Conservation (phyloP, 2,888 invertebrate genomes). For the Lasioglossum marginatum region DNA sequence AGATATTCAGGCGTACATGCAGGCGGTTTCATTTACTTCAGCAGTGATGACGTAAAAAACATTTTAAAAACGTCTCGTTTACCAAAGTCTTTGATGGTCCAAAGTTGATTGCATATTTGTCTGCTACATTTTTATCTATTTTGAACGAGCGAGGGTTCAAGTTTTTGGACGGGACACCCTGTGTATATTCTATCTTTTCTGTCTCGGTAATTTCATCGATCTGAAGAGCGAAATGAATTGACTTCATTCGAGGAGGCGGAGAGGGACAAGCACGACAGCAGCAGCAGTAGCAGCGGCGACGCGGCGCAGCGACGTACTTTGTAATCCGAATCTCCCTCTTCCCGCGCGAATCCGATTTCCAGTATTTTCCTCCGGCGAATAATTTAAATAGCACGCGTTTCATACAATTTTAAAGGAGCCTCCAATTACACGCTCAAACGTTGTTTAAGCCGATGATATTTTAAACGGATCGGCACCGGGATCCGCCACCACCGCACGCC, state of each 20-base stretch:
- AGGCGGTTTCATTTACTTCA: too few species aligned
- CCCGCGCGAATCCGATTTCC: conserved; percentile 19
- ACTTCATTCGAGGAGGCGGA: neutral
- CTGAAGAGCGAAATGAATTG: neutral
- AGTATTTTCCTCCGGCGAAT: neutral
- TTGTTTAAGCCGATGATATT: conserved; percentile 1
- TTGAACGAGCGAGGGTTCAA: neutral
- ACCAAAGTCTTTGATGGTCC: too few species aligned
- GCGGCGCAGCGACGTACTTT: neutral
- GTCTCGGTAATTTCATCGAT: neutral
- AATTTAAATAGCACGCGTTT: conserved; percentile 19
- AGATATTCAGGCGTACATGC: too few species aligned
- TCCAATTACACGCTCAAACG: conserved; percentile 19
- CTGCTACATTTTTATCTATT: neutral
- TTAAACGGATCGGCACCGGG: neutral
- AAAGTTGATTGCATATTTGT: too few species aligned
- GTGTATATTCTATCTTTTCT: neutral
- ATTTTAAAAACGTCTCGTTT: too few species aligned
- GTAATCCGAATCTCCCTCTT: conserved; percentile 10
- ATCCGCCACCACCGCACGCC: neutral
- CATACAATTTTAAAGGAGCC: conserved; percentile 10
- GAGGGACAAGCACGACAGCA: conserved; percentile 4
- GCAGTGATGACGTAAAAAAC: too few species aligned
- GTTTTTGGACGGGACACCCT: neutral
- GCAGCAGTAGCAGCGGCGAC: neutral